Evolutionary conservation across 2,888 invertebrate genomes (phyloP), one percentile per base, ranked within the genome.

Genomic region (Drosophila vallismaia): DNA sequence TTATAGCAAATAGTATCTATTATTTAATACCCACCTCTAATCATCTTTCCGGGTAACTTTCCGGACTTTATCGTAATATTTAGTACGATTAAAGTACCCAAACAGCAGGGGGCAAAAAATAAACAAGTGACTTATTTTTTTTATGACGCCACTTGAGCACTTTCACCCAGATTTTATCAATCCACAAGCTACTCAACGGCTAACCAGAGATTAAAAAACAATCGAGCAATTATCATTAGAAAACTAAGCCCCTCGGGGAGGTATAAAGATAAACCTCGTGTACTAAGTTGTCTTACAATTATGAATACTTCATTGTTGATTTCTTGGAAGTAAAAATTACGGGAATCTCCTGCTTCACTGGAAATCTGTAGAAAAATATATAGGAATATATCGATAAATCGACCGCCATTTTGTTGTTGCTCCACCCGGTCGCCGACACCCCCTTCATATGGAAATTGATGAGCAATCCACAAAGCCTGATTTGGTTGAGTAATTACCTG

Each of bases 401-500:
- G 26, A n/a, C 38, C 38, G 64, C 64, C 64, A 64, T 64, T 64
- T 64, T 64, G 53, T 46, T 19, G 19, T 7, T 9, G 46, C 38
- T 46, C 64, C 64, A 53, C 64, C n/a, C n/a, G n/a, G n/a, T n/a
- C n/a, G n/a, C n/a, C n/a, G n/a, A n/a, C n/a, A n/a, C n/a, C n/a
- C 29, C 64, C 36, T 66, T 52, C 63, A 19, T 52, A 53, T 26
- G 70, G 36, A 48, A 53, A 49, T 81, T 76, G 86, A 82, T 79
- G 78, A 66, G 78, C 70, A 74, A 80, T 64, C 57, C 59, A 70
- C 58, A 74, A 63, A 66, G 45, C 33, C 45, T n/a, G 14, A 26
- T 19, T 71, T 64, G 73, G 80, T 77, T 85, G 72, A 83, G 77
- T 74, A 81, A 81, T 83, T 83, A 82, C 67, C 57, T 49, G 52